Conservation (phyloP, 2,113 vertebrate genomes). For the Malurus melanocephalus region DNA sequence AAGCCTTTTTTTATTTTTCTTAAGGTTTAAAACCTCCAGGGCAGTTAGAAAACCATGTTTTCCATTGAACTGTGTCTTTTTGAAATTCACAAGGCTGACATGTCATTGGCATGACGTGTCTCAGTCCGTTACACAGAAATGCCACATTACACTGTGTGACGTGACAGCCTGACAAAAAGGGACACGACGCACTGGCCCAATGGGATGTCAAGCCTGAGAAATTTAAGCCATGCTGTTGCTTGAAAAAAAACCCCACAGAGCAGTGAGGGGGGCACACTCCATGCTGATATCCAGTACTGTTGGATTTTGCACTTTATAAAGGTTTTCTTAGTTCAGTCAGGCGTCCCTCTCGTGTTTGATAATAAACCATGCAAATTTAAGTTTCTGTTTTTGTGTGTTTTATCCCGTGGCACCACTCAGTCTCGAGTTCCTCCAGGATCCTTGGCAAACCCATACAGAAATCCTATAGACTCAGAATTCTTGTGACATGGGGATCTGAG, state of each 20-base stretch:
- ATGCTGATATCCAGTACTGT: neutral
- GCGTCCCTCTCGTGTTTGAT: neutral
- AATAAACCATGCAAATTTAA: neutral
- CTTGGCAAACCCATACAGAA: neutral
- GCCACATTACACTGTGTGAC: conserved; percentile 72
- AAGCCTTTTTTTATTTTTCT: conserved; percentile 59
- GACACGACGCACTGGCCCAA: conserved; percentile 69
- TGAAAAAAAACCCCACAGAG: neutral
- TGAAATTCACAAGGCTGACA: conserved; percentile 73
- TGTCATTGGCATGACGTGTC: conserved; percentile 74
- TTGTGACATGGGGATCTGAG: neutral
- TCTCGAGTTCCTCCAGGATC: neutral
- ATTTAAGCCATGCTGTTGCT: conserved; percentile 38
- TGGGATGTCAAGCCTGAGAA: conserved; percentile 72
- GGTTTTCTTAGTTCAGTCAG: neutral
- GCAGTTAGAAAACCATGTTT: conserved; percentile 75
- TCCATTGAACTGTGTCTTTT: conserved; percentile 76
- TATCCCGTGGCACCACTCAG: neutral
- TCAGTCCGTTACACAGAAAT: conserved; percentile 75
- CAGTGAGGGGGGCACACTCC: neutral
- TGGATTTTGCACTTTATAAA: conserved; percentile 4
- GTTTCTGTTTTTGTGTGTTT: neutral
- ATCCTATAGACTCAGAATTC: neutral
- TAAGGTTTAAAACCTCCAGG: conserved; percentile 71
- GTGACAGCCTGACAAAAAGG: conserved; percentile 75